Percentiles rank a stretch among this genome's conserved stretches.
phyloP scores from a whole-genome alignment of 2,888 invertebrate species.

The Exephanes ischioxanthus region DNA sequence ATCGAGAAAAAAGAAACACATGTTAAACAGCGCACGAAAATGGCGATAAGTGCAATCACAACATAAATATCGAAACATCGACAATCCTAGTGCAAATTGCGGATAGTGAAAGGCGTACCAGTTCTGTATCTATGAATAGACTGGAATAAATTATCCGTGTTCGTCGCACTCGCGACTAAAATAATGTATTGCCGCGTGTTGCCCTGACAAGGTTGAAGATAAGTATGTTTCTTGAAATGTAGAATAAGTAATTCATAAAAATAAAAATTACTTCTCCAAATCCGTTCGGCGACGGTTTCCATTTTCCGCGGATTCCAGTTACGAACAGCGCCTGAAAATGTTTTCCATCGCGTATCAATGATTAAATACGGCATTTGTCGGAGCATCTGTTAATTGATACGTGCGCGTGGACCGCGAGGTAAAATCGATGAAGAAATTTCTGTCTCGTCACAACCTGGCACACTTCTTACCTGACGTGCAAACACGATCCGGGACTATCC shows the following conservation, averaged over 20 bases:
- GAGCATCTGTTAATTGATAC: conserved; percentile 49
- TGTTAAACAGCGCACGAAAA: neutral
- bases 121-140: conserved; percentile 46
- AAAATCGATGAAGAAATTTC: conserved; percentile 75
- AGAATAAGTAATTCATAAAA: neutral
- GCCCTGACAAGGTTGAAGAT: neutral
- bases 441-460: conserved; percentile 79
- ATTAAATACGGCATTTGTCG: conserved; percentile 1
- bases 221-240: neutral
- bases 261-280: conserved; percentile 11
- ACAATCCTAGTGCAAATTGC: conserved; percentile 16
- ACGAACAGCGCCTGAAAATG: conserved; percentile 2
- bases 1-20: neutral
- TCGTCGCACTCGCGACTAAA: conserved; percentile 16
- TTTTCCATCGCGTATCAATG: neutral
- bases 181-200: conserved; percentile 9
- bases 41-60: neutral
- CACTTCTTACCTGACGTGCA: conserved; percentile 73
- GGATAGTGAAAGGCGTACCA: conserved; percentile 44
- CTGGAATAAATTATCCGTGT: conserved; percentile 15
- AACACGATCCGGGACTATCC: conserved; percentile 61
- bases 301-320: neutral
- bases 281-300: neutral
- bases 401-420: conserved; percentile 48
- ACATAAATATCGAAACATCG: conserved; percentile 23